phyloP scores from a whole-genome alignment of 2,797 vertebrate genomes.

The Telmatherina bonti region DNA sequence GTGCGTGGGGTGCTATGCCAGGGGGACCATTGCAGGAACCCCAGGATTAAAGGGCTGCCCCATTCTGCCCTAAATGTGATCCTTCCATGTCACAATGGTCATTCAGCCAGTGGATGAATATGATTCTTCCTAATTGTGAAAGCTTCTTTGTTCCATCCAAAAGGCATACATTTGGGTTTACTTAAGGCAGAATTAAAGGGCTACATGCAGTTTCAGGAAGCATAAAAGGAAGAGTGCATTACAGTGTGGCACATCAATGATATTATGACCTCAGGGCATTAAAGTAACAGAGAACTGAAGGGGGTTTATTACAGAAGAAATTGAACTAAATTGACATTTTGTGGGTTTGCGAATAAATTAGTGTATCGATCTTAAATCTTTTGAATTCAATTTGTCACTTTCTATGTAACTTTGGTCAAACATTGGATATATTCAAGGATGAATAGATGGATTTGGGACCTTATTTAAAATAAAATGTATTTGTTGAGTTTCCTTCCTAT shows the following conservation, averaged over 20 bases:
- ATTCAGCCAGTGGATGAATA: slow-evolving; percentile 59
- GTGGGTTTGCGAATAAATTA: neutral
- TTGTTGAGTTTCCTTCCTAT: neutral
- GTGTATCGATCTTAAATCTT: neutral
- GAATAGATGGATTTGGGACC: neutral
- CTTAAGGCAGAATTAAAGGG: slow-evolving; percentile 43
- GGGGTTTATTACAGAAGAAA: slow-evolving; percentile 21
- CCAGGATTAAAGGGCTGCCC: slow-evolving; percentile 65
- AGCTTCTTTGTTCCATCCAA: slow-evolving; percentile 46
- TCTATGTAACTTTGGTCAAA: neutral
- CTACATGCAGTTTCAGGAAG: slow-evolving; percentile 27
- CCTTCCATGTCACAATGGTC: slow-evolving; percentile 59
- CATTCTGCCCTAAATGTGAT: slow-evolving; percentile 59
- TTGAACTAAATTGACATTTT: slow-evolving; percentile 7
- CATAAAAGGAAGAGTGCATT: slow-evolving; percentile 40
- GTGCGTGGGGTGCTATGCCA: slow-evolving; percentile 59
- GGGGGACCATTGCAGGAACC: slow-evolving; percentile 66
- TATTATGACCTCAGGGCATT: slow-evolving; percentile 43
- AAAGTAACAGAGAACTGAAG: slow-evolving; percentile 25
- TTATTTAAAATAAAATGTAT: neutral
- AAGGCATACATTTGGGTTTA: slow-evolving; percentile 42
- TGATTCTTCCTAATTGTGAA: slow-evolving; percentile 60
- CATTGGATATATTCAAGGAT: neutral
- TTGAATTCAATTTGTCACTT: no score
- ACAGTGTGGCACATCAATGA: slow-evolving; percentile 40